Conservation (phyloP, 2,888 invertebrate genomes). For the Halictus ligatus region DNA sequence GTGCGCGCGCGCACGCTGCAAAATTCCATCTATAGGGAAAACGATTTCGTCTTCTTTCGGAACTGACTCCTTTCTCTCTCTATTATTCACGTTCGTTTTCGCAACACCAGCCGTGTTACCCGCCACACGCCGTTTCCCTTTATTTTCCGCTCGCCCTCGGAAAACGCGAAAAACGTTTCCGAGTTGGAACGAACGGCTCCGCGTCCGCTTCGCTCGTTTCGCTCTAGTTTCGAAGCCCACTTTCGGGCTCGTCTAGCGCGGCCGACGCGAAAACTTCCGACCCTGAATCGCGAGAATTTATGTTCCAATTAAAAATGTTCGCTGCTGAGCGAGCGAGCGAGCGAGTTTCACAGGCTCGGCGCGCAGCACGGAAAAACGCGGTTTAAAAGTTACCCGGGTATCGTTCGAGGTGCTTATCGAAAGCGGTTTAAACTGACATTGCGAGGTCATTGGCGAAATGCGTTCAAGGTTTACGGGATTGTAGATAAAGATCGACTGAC, state of each 20-base stretch:
- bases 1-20: background rate
- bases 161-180: constrained; percentile 5
- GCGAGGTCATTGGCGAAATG: background rate
- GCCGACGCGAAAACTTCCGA: background rate
- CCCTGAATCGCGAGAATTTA: background rate
- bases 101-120: background rate
- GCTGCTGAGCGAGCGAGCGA: background rate
- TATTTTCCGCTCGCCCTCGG: background rate
- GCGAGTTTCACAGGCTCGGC: background rate
- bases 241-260: background rate
- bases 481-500: background rate
- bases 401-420: background rate
- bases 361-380: background rate
- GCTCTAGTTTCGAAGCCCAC: constrained; percentile 14
- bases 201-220: background rate
- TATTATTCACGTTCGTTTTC: constrained; percentile 67
- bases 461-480: background rate
- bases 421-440: background rate
- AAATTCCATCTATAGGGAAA: constrained; percentile 20
- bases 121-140: too few relatives aligned
- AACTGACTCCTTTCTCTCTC: constrained; percentile 34
- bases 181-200: background rate
- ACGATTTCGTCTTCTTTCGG: constrained; percentile 39
- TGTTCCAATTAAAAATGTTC: constrained; percentile 20
- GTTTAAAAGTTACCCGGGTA: background rate